Evolutionary conservation across 2,113 vertebrate species (phyloP), one percentile per base, ranked within the genome.

Genomic region (Petrocephalus microphthalmus): DNA sequence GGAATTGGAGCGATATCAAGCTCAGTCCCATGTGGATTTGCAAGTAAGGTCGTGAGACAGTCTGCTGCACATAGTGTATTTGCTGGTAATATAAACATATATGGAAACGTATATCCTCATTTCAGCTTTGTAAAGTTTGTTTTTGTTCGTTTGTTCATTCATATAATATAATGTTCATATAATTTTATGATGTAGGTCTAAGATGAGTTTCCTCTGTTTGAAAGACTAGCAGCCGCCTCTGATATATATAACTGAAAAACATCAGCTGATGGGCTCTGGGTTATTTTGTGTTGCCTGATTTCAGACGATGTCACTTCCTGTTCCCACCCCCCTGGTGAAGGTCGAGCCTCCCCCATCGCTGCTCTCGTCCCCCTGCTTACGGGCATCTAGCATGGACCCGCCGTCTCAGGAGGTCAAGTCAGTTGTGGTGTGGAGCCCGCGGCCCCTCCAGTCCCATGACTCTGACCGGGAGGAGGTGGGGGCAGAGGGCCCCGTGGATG

Each of bases 291-390:
- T 81, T 81, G 13, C 19, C 37, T 81, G 74, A 37, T 13, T 81
- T n/a, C 49, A 85, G 47, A 7, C 8, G 56, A 42, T 64, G 54
- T 82, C 49, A 52, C 53, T 83, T 53, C 51, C 71, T 82, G 47
- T 47, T 86, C 37, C 53, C 37, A 29, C 85, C 85, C 22, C n/a
- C 37, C 87, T 94, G 94, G 92, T 92, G 0, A 74, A 19, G 33
- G 71, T 42, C 2, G 95, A 96, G 49, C 93, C 93, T 19, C 94
- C 95, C 7, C 95, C 95, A 11, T 95, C 94, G 91, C 90, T 96
- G 89, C 90, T 91, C 22, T 91, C 94, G 53, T 95, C 95, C 64
- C 95, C 94, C 1, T 89, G 90, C 1, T 0, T 90, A 47, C 92
- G 90, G 86, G 84, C 93, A 90, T 94, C 95, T 87, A 95, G 91